phyloP scores from a whole-genome alignment of 2,797 vertebrate species.

The Brachymystax lenok region DNA sequence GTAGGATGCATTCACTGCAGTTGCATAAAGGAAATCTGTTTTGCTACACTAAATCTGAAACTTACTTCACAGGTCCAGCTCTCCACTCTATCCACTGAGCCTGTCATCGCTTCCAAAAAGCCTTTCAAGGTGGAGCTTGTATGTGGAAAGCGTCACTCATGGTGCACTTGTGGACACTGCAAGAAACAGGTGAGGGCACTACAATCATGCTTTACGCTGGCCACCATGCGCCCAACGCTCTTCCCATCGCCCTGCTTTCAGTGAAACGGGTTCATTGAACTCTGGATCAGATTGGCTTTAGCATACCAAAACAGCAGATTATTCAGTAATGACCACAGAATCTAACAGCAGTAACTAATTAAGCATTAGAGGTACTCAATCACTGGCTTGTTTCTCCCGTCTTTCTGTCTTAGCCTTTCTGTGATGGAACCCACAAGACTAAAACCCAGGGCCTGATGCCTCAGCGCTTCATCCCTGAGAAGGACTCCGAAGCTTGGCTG shows the following conservation, averaged over 20 bases:
- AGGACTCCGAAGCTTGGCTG: constrained; percentile 66
- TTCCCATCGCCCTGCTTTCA: background rate
- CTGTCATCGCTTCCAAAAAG: constrained; percentile 74
- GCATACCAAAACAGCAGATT: no score
- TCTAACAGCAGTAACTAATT: no score
- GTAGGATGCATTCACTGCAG: background rate
- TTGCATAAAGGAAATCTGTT: background rate
- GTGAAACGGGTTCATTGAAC: background rate
- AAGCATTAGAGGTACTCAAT: no score
- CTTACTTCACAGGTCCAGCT: constrained; percentile 33
- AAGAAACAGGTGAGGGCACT: constrained; percentile 74
- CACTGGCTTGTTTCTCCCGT: background rate
- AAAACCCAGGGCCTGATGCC: constrained; percentile 66
- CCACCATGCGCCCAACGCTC: background rate
- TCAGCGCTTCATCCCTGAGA: constrained; percentile 72
- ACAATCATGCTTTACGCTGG: background rate
- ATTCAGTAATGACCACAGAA: no score
- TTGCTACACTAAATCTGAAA: background rate
- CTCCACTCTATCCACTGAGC: constrained; percentile 53
- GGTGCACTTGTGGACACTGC: constrained; percentile 87
- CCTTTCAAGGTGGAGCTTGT: constrained; percentile 81
- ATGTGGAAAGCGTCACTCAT: constrained; percentile 77
- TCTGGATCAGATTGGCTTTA: background rate
- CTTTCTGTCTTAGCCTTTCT: constrained; percentile 79
- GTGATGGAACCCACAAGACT: constrained; percentile 80